Evolutionary conservation across 2,888 invertebrate species (phyloP), one percentile per base, ranked within the genome.

Genomic region (Yponomeuta evonymella): DNA sequence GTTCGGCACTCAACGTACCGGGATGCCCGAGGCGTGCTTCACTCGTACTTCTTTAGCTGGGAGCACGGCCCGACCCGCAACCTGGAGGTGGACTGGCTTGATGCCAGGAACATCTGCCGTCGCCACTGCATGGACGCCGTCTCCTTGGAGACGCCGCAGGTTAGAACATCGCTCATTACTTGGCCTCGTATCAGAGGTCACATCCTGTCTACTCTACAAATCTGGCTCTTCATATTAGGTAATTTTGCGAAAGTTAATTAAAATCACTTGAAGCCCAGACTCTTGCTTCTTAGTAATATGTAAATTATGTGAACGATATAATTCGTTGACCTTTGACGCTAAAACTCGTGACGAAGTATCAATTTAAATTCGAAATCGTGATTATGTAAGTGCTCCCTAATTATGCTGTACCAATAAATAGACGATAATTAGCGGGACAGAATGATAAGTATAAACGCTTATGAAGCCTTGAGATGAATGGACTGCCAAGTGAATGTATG

Each of bases 41-140:
- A 97, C 85, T 96, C 97, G 36, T 98, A 98, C 92, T 98, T 97
- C 95, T 97, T 97, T 95, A 97, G 97, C 83, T 97, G 97, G 97
- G 97, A 97, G 78, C 97, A 97, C 83, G 94, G 94, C 69, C 96
- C 97, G 2, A 97, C 97, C 43, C 94, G 96, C 77, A 95, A 93
- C 78, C 89, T 97, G 74, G 97, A 97, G 88, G 97, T 97, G 2
- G 97, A 97, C 83, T 97, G 97, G 97, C 89, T 98, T 70, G 97
- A 97, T 84, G 95, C 97, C 51, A 94, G 98, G 76, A 98, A 98
- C 88, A 97, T 97, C 81, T 98, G 98, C 89, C 95, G 98, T 74
- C 94, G 97, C 76, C 97, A 97, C 82, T 98, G 98, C 85, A 98
- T 98, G 98, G 98, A 98, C 88, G 97, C 97, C 77, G 97, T 97